Evolutionary conservation across 2,797 vertebrate genomes (phyloP).

Genomic region (Oophaga sylvatica): DNA sequence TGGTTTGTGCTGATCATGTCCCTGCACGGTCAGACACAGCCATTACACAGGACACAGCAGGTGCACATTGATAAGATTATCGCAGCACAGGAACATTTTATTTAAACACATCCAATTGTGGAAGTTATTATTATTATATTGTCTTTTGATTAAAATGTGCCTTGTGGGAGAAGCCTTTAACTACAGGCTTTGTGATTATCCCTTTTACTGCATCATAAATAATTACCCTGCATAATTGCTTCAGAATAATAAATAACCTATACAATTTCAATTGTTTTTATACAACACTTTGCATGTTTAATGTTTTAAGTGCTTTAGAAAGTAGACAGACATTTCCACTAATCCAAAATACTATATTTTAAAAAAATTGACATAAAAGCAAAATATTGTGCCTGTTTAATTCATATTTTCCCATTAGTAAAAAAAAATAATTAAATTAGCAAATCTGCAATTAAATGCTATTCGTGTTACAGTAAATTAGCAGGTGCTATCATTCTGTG

Average conservation of each 20-base stretch:
- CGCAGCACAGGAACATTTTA: no score
- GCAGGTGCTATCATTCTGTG: not conserved
- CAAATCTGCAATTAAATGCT: not conserved
- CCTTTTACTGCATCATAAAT: not conserved
- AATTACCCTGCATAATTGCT: not conserved
- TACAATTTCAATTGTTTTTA: not conserved
- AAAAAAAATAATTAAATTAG: slow-evolving; percentile 7
- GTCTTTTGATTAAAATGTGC: no score
- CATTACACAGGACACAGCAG: no score
- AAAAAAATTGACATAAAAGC: not conserved
- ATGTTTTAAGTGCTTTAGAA: not conserved
- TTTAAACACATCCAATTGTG: no score
- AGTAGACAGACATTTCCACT: not conserved
- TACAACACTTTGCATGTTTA: not conserved
- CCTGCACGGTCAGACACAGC: no score
- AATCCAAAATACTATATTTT: not conserved
- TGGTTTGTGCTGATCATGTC: no score
- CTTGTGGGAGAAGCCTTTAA: no score
- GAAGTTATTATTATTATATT: no score
- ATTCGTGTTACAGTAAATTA: not conserved
- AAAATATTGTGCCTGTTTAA: not conserved
- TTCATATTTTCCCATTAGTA: slow-evolving; percentile 1
- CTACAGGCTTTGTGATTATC: no score
- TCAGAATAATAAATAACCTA: not conserved
- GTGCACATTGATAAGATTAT: no score